phyloP scores from a whole-genome alignment of 2,888 invertebrate species.

The Operophtera brumata region DNA sequence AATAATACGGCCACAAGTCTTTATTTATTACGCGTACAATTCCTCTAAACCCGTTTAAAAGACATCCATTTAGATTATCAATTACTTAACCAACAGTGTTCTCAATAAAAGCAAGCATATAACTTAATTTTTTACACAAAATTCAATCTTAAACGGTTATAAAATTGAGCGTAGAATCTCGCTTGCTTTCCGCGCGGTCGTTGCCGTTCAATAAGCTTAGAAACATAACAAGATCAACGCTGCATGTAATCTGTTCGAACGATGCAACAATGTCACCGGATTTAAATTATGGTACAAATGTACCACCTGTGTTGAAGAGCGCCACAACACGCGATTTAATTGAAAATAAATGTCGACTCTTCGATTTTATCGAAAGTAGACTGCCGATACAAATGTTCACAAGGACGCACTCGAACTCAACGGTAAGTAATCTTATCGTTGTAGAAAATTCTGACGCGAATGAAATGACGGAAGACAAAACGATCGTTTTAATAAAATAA shows the following conservation, averaged over 20 bases:
- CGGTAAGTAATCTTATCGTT: constrained; percentile 45
- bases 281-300: constrained; percentile 32
- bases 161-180: constrained; percentile 2
- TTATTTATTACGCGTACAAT: constrained; percentile 49
- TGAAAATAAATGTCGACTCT: constrained; percentile 10
- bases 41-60: constrained; percentile 14
- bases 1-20: constrained; percentile 42
- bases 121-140: constrained; percentile 21
- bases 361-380: constrained; percentile 17
- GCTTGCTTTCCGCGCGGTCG: constrained; percentile 11
- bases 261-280: constrained; percentile 35
- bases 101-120: constrained; percentile 35
- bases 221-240: constrained; percentile 24
- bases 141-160: not conserved
- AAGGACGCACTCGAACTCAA: constrained; percentile 28
- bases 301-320: constrained; percentile 33
- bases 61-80: constrained; percentile 42
- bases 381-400: constrained; percentile 17
- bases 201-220: constrained; percentile 22
- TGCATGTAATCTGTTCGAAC: constrained; percentile 34
- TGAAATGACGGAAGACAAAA: constrained; percentile 51
- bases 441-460: constrained; percentile 37
- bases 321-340: constrained; percentile 15
- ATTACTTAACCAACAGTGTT: constrained; percentile 37
- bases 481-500: constrained; percentile 50